Base-by-base conservation (phyloP, 2,888 invertebrate genomes). In the Druceiella hillmani region DNA sequence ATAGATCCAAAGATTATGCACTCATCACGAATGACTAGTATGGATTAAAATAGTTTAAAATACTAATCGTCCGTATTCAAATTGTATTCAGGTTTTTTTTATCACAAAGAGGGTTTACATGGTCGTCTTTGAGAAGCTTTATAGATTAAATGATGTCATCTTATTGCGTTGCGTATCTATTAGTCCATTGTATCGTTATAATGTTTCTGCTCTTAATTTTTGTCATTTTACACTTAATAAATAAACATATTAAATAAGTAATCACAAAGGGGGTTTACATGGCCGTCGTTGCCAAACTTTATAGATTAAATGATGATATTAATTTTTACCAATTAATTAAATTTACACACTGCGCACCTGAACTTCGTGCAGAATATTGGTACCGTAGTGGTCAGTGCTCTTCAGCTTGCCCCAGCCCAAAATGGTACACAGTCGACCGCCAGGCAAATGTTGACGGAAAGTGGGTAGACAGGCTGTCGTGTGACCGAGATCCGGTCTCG, bases 381-480 rank as follows among this genome's bases (percentile, higher is more conserved):
- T 86, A 9, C 94, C 94, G 50, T 81, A 83, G 4, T 81, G 75
- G 53, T 90, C 87, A 1, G 79, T 79, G 33, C 82, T 75, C 27
- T 79, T 74, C 36, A 82, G 74, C 64, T 93, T 92, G 11, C 94
- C 94, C 94, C 94, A 95, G 1, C 95, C 95, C 41, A 93, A 79
- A 44, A 93, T 91, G 2, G 85, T 83, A 57, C 93, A 94, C 17
- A 79, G 69, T 16, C 61, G 79, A 63, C 66, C 75, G 3, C 75
- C 68, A 0, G 83, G 78, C 37, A 87, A 65, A 0, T 76, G 67
- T 52, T 83, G 82, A 35, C 70, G 71, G 2, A 80, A 75, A n/a
- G 70, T 66, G 0, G 94, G 94, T 35, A 94, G 64, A 54, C 94
- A 94, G 5, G 89, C 92, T 40, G 81, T 75, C 1, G 81, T 80